Evolutionary conservation across 1,140 invertebrate genomes (phyloP).

Genomic region (Rhizoglyphus robini): DNA sequence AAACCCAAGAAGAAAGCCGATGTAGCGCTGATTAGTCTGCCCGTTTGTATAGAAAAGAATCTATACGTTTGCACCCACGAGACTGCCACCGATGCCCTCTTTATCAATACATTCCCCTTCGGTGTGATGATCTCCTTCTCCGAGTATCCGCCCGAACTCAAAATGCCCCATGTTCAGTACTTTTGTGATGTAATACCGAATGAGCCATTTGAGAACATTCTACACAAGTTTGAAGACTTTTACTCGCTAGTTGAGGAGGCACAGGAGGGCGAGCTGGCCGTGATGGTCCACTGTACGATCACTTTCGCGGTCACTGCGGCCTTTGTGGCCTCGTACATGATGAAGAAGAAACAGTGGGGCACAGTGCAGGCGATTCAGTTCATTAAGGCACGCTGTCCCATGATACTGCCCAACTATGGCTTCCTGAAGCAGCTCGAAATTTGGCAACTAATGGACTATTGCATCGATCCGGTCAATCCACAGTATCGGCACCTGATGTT

Average conservation of each 20-base stretch:
- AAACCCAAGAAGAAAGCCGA: no score
- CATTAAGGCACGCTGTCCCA: not conserved
- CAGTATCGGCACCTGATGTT: not conserved
- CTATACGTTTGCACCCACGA: not conserved
- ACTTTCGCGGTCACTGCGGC: not conserved
- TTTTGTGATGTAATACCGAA: not conserved
- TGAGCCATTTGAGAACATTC: not conserved
- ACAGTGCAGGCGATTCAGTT: not conserved
- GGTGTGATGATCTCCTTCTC: not conserved
- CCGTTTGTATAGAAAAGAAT: not conserved
- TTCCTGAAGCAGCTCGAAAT: not conserved
- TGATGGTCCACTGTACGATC: not conserved
- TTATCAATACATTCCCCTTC: not conserved
- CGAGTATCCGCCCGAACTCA: not conserved
- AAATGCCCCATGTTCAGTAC: not conserved
- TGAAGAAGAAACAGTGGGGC: not conserved
- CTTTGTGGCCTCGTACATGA: not conserved
- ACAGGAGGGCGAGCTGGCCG: not conserved
- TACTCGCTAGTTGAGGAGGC: not conserved
- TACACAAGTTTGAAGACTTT: not conserved
- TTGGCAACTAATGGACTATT: not conserved
- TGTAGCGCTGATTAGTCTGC: not conserved
- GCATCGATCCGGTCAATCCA: not conserved
- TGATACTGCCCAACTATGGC: not conserved
- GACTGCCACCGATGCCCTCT: not conserved